Evolutionary conservation across 1,140 invertebrate genomes (phyloP).

Genomic region (Nymphalis io): DNA sequence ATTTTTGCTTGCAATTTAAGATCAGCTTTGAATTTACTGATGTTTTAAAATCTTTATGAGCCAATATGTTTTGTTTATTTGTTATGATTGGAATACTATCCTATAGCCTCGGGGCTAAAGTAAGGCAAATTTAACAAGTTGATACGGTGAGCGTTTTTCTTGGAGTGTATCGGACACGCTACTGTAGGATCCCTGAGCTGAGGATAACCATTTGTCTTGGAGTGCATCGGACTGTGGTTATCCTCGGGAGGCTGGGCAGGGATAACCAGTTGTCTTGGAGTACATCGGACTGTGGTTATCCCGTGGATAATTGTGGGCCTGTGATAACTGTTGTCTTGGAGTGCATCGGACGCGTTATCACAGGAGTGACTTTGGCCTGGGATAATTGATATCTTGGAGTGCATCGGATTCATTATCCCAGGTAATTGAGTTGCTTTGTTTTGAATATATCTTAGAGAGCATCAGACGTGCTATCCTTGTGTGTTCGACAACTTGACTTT

Average conservation of each 20-base stretch:
- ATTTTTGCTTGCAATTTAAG: no score
- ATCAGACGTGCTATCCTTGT: no score
- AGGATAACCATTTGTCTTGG: conserved; percentile 6
- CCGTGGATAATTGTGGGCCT: not conserved
- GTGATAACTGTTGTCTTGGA: not conserved
- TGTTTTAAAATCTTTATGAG: no score
- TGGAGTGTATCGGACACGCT: not conserved
- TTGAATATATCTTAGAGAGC: not conserved
- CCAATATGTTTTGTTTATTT: no score
- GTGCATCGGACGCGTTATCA: conserved; percentile 1
- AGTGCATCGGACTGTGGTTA: conserved; percentile 2
- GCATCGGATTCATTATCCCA: not conserved
- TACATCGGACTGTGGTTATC: conserved; percentile 17
- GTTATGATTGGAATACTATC: no score
- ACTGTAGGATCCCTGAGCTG: no score
- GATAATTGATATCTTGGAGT: not conserved
- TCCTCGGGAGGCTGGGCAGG: not conserved
- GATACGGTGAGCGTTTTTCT: conserved; percentile 10
- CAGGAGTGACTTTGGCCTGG: not conserved
- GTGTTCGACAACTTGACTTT: no score
- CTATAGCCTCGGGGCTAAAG: no score
- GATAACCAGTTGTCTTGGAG: conserved; percentile 13
- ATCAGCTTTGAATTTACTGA: no score
- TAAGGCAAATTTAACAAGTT: not conserved
- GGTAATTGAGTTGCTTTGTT: conserved; percentile 1